Conservation (phyloP, 2,113 vertebrate species). For the Petromus typicus region DNA sequence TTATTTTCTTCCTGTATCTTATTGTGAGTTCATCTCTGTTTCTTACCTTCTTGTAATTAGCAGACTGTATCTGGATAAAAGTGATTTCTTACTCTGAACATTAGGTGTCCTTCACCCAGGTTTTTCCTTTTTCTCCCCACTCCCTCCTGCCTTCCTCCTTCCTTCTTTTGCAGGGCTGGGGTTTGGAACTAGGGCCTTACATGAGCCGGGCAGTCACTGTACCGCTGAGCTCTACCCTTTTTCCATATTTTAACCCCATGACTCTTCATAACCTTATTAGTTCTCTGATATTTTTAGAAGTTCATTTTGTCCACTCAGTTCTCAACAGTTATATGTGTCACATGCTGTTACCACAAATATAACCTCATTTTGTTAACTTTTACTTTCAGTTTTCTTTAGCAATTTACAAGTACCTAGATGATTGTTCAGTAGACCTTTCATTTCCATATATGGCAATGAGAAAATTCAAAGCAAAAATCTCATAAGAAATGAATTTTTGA, state of each 20-base stretch:
- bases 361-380: neutral
- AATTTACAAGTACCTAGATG: neutral
- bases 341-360: neutral
- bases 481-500: neutral
- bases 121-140: too few relatives aligned
- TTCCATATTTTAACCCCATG: neutral
- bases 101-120: neutral
- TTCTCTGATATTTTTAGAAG: neutral
- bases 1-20: neutral
- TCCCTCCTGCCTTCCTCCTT: too few relatives aligned
- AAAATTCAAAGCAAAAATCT: constrained; percentile 25
- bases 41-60: constrained; percentile 36
- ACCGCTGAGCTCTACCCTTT: neutral
- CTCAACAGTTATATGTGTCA: neutral
- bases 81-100: constrained; percentile 3
- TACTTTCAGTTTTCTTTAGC: constrained; percentile 30
- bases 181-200: neutral
- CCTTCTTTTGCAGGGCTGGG: neutral
- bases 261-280: neutral
- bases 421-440: neutral
- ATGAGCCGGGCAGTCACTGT: neutral
- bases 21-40: neutral
- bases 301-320: neutral
- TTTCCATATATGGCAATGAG: neutral
- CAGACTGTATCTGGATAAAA: neutral